A percentile compares a stretch with the other conserved stretches of the same genome.
These are phyloP conservation scores for Athene cunicularia DNA, from an alignment of 2,113 vertebrate species.

Conservation along the genomic window DNA sequence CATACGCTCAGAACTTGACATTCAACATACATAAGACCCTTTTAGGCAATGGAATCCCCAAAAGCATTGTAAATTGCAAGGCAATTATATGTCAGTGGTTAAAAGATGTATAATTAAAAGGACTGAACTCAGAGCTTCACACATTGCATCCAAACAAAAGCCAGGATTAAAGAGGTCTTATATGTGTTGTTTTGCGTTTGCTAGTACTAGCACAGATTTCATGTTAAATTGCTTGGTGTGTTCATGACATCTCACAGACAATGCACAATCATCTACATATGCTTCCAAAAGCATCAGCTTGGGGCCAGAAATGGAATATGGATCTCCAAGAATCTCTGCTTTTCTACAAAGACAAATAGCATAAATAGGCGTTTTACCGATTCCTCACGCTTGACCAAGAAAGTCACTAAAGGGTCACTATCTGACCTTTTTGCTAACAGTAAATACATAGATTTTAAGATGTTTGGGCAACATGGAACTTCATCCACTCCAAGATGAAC, in stretches of 20 bases:
- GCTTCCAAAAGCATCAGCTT: neutral
- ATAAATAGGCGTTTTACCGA: neutral
- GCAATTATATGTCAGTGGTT: conserved; percentile 39
- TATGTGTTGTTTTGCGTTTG: neutral
- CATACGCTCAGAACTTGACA: conserved; percentile 1
- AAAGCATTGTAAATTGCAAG: conserved; percentile 43
- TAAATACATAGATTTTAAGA: neutral
- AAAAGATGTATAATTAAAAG: conserved; percentile 59
- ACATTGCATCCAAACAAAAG: conserved; percentile 43
- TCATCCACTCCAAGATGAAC: neutral
- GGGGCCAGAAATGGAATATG: neutral
- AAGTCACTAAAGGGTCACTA: neutral
- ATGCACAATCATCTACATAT: neutral
- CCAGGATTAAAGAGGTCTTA: neutral
- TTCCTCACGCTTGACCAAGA: neutral
- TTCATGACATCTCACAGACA: neutral
- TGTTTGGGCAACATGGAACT: neutral
- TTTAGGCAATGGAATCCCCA: conserved; percentile 51
- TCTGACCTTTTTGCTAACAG: neutral
- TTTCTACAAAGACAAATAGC: neutral
- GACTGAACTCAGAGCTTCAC: conserved; percentile 33
- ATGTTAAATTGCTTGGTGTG: neutral
- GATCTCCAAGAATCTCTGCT: neutral
- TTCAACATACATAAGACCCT: neutral
- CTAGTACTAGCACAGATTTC: neutral